Evolutionary conservation across 2,888 invertebrate genomes (phyloP).

Genomic region (Blera fallax): DNA sequence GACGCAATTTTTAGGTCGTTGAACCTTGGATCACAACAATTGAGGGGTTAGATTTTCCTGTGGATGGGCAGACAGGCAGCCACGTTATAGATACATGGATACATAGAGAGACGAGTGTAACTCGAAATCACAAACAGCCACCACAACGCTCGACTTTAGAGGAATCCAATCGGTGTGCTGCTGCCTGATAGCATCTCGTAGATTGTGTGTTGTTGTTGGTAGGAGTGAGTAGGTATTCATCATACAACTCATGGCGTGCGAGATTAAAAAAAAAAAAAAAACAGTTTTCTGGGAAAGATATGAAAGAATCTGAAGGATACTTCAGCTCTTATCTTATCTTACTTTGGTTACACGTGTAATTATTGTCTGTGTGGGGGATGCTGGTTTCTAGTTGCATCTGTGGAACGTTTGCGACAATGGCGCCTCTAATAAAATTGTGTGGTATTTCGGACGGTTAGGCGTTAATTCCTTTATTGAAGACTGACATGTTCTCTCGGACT

Average conservation of each 20-base stretch:
- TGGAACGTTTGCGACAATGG: background rate
- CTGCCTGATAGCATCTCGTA: conserved; percentile 19
- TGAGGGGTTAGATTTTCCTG: conserved; percentile 64
- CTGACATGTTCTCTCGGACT: no score
- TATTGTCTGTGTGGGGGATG: conserved; percentile 4
- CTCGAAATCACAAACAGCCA: background rate
- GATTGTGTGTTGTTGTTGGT: background rate
- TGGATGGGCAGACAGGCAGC: conserved; percentile 28
- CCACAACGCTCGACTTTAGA: conserved; percentile 6
- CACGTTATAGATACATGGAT: conserved; percentile 5
- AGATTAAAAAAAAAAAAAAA: background rate
- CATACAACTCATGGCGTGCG: background rate
- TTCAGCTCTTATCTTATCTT: conserved; percentile 41
- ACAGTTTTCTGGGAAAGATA: conserved; percentile 18
- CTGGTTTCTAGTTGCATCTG: background rate
- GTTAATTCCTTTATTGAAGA: no score
- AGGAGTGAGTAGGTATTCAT: background rate
- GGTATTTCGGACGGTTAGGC: no score
- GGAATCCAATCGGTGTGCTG: background rate
- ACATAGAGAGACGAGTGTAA: background rate
- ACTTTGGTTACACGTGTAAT: conserved; percentile 6
- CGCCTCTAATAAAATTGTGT: no score
- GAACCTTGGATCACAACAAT: conserved; percentile 63
- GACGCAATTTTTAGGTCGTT: conserved; percentile 71
- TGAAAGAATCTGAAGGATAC: conserved; percentile 19